A percentile compares a stretch with the other conserved stretches of the same genome.
These are phyloP conservation scores for Nebria salina DNA, from an alignment of 2,888 invertebrate genomes.

Conservation along the genomic window DNA sequence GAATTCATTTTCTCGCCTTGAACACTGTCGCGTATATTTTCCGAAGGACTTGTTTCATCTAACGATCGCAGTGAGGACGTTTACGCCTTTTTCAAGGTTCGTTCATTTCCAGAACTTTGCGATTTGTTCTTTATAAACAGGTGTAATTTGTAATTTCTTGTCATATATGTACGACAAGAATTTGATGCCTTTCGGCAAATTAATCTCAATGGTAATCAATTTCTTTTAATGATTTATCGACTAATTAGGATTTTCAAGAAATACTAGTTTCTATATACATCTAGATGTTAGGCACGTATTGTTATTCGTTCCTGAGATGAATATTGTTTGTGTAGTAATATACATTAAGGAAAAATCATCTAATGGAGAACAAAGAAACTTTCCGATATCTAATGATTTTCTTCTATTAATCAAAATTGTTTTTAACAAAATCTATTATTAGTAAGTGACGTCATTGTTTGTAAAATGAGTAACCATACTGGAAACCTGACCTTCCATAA, in stretches of 20 bases:
- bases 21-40: slow-evolving; percentile 6
- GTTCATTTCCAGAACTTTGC: neutral
- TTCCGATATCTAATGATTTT: neutral
- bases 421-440: neutral
- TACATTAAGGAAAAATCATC: neutral
- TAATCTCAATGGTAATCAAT: neutral
- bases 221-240: neutral
- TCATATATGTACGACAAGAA: neutral
- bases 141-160: neutral
- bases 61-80: neutral
- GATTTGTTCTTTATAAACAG: neutral
- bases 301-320: neutral
- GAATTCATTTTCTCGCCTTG: slow-evolving; percentile 17
- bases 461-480: neutral
- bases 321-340: neutral
- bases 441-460: neutral
- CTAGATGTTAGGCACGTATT: no score
- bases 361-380: neutral
- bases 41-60: slow-evolving; percentile 8
- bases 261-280: no score
- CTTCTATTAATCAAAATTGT: neutral
- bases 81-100: slow-evolving; percentile 8
- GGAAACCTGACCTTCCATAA: slow-evolving; percentile 9
- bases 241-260: neutral
- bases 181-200: neutral